Conservation (phyloP, 2,113 vertebrate species). For the Prolemur simus region DNA sequence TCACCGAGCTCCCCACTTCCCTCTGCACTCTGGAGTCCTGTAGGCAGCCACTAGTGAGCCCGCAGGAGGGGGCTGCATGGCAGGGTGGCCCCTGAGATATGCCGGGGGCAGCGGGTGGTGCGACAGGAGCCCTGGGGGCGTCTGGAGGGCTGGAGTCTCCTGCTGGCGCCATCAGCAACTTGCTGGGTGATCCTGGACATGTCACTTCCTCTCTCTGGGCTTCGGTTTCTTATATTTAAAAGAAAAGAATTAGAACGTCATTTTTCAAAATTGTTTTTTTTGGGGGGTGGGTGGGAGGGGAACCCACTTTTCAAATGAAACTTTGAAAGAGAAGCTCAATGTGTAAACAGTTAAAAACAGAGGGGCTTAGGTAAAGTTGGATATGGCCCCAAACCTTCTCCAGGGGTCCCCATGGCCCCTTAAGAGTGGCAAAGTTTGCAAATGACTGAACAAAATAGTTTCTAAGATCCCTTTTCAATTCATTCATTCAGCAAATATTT, state of each 20-base stretch:
- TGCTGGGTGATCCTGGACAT: too few species aligned
- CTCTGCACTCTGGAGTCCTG: background rate
- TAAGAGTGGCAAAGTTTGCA: too few species aligned
- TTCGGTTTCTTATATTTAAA: background rate
- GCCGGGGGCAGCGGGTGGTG: background rate
- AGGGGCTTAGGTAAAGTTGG: background rate
- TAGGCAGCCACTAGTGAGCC: background rate
- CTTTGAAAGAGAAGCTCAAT: background rate
- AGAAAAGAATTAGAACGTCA: background rate
- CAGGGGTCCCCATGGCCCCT: fast-evolving
- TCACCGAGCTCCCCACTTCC: background rate
- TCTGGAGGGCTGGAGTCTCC: too few species aligned
- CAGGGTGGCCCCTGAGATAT: background rate
- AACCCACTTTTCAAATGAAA: background rate
- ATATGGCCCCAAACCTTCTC: fast-evolving
- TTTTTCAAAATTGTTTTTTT: background rate
- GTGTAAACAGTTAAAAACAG: background rate
- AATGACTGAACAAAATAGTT: fast-evolving
- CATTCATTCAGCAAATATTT: fast-evolving
- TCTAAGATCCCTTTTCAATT: background rate
- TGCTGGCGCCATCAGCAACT: fast-evolving
- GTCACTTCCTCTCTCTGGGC: background rate
- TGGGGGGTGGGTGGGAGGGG: background rate
- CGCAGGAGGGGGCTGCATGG: fast-evolving
- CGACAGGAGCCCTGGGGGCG: fast-evolving